A percentile compares a stretch with the other conserved stretches of the same genome.
Evolutionary conservation across 1,140 invertebrate genomes (phyloP).

Genomic region (Parapsyche elsis): DNA sequence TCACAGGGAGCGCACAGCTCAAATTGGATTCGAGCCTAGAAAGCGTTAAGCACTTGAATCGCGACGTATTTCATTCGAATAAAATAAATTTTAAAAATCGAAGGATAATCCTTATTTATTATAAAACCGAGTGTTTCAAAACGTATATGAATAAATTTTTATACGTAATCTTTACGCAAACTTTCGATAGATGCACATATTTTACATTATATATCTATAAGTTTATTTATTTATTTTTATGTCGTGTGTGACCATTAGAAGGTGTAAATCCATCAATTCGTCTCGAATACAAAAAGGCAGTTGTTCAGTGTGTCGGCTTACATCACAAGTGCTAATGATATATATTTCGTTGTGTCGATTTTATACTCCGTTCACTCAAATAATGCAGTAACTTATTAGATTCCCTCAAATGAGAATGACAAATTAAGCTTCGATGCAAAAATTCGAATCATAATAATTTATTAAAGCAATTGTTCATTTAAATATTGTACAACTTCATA

Average conservation of each 20-base stretch:
- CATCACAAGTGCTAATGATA: conserved; percentile 32
- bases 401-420: no score
- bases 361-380: conserved; percentile 18
- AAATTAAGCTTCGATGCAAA: no score
- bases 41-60: neutral
- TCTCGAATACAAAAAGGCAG: conserved; percentile 9
- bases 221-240: no score
- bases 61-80: no score
- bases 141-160: no score
- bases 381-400: no score
- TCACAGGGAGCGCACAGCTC: neutral
- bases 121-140: no score
- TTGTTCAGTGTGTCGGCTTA: conserved; percentile 35
- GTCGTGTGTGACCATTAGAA: neutral
- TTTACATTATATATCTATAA: neutral
- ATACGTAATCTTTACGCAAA: neutral
- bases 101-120: neutral
- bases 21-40: neutral
- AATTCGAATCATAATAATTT: no score
- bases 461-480: no score
- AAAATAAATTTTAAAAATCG: no score
- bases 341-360: neutral
- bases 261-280: conserved; percentile 12
- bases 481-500: no score
- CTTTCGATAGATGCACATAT: neutral